These are phyloP conservation scores for Apocheima hispidaria DNA, from an alignment of 2,888 invertebrate genomes.

Conservation along the genomic window DNA sequence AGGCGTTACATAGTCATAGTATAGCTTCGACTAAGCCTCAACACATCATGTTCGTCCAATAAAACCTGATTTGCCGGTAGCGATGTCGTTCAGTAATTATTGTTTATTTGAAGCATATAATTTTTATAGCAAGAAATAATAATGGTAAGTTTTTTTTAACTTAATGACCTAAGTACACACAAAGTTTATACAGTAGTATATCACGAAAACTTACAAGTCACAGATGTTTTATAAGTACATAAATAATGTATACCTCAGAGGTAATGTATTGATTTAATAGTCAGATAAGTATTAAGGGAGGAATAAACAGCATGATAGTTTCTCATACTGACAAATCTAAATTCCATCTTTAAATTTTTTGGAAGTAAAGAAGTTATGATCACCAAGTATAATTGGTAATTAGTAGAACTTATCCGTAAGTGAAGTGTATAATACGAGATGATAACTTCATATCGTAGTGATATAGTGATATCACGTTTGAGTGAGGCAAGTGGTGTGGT, in stretches of 20 bases:
- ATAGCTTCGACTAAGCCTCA: background rate
- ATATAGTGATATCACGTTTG: background rate
- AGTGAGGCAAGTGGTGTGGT: background rate
- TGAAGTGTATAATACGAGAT: background rate
- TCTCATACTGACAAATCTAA: too few relatives aligned
- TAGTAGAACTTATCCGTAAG: background rate
- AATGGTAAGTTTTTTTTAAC: background rate
- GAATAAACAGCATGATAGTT: too few relatives aligned
- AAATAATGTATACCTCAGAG: background rate
- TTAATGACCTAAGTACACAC: too few relatives aligned
- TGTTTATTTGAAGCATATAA: too few relatives aligned
- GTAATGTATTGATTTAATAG: too few relatives aligned
- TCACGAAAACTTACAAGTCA: background rate
- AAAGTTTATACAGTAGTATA: background rate
- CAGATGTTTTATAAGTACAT: conserved; percentile 2
- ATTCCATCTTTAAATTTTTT: too few relatives aligned
- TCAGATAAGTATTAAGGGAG: too few relatives aligned
- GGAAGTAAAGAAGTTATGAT: too few relatives aligned
- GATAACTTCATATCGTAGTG: background rate
- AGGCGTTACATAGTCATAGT: background rate
- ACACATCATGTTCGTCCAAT: too few relatives aligned
- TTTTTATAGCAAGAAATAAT: background rate
- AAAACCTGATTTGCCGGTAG: too few relatives aligned
- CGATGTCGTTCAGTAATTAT: too few relatives aligned
- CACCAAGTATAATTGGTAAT: background rate